Evolutionary conservation across 2,797 vertebrate genomes (phyloP).

Genomic region (Podargus strigoides): DNA sequence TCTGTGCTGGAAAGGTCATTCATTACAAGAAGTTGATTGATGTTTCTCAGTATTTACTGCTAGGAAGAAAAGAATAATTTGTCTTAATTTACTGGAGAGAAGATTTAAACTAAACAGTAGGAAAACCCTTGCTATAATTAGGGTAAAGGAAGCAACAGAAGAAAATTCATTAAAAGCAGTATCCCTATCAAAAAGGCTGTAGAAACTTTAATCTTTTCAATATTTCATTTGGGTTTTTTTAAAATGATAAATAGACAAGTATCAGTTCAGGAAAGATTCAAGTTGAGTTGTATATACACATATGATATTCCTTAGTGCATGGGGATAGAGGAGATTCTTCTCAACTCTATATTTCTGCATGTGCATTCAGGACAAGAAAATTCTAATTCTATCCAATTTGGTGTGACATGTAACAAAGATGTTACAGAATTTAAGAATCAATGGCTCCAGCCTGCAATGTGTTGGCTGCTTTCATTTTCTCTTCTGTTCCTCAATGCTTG

Average conservation of each 20-base stretch:
- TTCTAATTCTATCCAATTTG: background rate
- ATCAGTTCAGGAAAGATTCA: background rate
- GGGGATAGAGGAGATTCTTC: background rate
- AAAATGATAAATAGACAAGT: background rate
- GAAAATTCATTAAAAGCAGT: background rate
- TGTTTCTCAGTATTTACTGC: background rate
- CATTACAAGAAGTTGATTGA: background rate
- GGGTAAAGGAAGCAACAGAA: background rate
- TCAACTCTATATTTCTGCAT: background rate
- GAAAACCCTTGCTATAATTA: background rate
- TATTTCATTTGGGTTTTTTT: background rate
- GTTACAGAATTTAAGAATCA: background rate
- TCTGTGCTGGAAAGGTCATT: background rate
- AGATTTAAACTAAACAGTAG: background rate
- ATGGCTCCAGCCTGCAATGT: background rate
- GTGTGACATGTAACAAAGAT: background rate
- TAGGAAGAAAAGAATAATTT: background rate
- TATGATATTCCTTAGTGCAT: background rate
- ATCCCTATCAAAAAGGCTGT: background rate
- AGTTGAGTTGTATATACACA: background rate
- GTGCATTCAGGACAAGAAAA: background rate
- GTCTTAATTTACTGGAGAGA: background rate
- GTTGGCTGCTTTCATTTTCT: background rate
- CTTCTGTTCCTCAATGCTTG: rapidly evolving
- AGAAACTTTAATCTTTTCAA: background rate